A percentile compares a stretch with the other conserved stretches of the same genome.
Conservation (phyloP, 2,113 vertebrate species). For the Anser brachyrhynchus region DNA sequence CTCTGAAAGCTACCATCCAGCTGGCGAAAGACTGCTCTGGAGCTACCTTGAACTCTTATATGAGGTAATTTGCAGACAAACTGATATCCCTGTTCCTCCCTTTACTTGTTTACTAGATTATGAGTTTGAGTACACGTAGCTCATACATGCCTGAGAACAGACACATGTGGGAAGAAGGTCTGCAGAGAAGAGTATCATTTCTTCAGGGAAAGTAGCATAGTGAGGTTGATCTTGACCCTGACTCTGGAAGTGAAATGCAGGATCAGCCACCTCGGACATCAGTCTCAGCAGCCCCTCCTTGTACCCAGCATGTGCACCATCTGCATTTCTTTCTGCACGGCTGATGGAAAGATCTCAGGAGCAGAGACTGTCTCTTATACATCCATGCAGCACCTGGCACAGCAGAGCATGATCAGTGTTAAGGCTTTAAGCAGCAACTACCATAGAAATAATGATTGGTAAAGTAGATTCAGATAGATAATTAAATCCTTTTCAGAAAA, state of each 20-base stretch:
- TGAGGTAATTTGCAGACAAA: background rate
- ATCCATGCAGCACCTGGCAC: background rate
- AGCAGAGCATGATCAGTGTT: background rate
- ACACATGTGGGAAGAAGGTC: background rate
- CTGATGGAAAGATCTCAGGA: background rate
- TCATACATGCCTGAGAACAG: background rate
- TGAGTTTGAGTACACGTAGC: background rate
- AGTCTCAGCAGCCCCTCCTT: background rate
- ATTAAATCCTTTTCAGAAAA: slow-evolving; percentile 9
- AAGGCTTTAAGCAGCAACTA: background rate
- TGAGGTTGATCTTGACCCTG: fast-evolving
- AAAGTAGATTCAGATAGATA: background rate
- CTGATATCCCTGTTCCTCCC: background rate
- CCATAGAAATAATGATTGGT: background rate
- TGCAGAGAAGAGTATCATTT: background rate
- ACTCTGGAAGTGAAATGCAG: background rate
- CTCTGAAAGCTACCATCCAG: background rate
- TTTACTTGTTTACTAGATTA: background rate
- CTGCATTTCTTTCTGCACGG: background rate
- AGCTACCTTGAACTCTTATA: background rate
- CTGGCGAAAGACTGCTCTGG: background rate
- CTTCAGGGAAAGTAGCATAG: background rate
- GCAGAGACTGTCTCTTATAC: background rate
- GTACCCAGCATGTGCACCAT: background rate
- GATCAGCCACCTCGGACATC: background rate